Evolutionary conservation across 2,888 invertebrate species (phyloP), one percentile per base, ranked within the genome.

Genomic region (Zhengitettix transpicula): DNA sequence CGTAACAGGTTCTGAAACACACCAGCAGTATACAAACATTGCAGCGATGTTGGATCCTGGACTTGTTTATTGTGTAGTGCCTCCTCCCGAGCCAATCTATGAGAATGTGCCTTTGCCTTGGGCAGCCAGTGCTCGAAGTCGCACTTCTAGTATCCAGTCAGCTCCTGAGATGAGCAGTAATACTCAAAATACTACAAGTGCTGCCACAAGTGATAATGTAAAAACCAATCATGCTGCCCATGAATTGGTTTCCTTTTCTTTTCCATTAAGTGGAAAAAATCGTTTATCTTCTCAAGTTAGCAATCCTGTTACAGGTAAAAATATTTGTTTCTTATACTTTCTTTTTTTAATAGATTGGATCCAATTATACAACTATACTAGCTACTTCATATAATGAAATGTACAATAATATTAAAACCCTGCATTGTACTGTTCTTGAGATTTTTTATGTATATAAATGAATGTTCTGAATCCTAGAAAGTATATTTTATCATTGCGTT

Each of bases 81-180:
- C 55, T 17, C 57, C 79, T 0, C 76, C 81, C 14, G 89, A 89
- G 68, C 89, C 89, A 1, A 89, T 89, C 64, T 89, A 89, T 70
- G 88, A 89, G 68, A 89, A 89, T 70, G 85, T 89, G 10, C 87
- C 87, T 0, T 69, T 85, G 41, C 83, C 85, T 0, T 84, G 83
- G 82, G 79, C 78, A 54, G 47, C 14, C 12, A 56, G 62, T 17
- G 53, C 57, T 42, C 69, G 76, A 55, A 73, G 72, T 55, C 71
- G 82, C 44, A 83, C 86, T 5, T 83, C 83, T 44, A 86, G 86
- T 65, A 77, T 85, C 41, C 85, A 86, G 56, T 84, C 85, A 0
- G 84, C 85, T 0, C 84, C 85, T 10, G 84, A 85, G 66, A 74
- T 74, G 58, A 71, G 70, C 14, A 58, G 28, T 28, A 28, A 28